These are phyloP conservation scores for Allacma fusca DNA, from an alignment of 2,888 invertebrate genomes.

Conservation along the genomic window DNA sequence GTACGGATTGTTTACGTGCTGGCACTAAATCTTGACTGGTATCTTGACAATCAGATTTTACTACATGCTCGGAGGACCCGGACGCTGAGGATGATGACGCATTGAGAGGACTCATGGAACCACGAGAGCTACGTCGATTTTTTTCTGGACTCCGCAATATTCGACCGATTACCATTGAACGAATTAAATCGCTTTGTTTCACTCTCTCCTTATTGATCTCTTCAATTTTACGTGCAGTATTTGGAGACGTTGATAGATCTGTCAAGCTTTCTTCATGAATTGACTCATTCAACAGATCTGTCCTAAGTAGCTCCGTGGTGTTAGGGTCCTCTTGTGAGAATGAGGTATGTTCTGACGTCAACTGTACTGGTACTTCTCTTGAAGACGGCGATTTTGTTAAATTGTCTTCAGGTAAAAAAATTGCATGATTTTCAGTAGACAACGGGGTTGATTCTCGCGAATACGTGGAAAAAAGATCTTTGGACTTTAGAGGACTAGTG, in stretches of 20 bases:
- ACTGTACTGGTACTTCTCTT: too few relatives aligned
- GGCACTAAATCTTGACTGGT: constrained; percentile 6
- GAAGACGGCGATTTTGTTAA: too few relatives aligned
- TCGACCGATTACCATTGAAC: constrained; percentile 83
- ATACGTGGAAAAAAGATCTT: constrained; percentile 52
- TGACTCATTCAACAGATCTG: not conserved
- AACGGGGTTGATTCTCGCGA: too few relatives aligned
- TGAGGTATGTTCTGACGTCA: too few relatives aligned
- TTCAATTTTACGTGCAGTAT: constrained; percentile 74
- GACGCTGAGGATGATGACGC: constrained; percentile 51
- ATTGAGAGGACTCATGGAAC: constrained; percentile 53
- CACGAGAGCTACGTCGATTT: constrained; percentile 68
- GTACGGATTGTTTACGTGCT: constrained; percentile 21
- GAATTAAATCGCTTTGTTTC: constrained; percentile 82
- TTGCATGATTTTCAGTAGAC: too few relatives aligned
- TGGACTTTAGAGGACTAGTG: constrained; percentile 52
- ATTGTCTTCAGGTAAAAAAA: too few relatives aligned
- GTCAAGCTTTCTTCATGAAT: not conserved
- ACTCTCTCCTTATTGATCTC: constrained; percentile 79
- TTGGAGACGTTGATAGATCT: constrained; percentile 65
- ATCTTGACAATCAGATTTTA: constrained; percentile 37
- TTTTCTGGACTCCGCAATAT: constrained; percentile 69
- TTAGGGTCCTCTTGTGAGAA: not conserved
- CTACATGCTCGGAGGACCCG: constrained; percentile 47
- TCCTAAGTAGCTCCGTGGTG: not conserved